Evolutionary conservation across 2,113 vertebrate species (phyloP), one percentile per base, ranked within the genome.

Genomic region (Indri indri): DNA sequence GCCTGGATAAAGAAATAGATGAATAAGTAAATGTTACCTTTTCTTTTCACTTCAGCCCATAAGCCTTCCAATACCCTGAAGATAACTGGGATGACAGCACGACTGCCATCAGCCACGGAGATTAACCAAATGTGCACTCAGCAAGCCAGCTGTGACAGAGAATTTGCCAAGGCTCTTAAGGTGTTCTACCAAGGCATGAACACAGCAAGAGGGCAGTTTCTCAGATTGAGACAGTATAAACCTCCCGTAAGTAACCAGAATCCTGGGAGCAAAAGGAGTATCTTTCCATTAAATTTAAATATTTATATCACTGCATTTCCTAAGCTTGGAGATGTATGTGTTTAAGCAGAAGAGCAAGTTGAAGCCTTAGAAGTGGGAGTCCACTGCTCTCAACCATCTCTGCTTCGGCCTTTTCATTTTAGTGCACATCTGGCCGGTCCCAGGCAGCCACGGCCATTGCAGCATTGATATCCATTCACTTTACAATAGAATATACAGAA

Each of bases 141-240:
- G 40, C 98, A 97, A 71, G 98, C 98, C 76, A 98, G 99, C 98
- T 99, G 98, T 0, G 99, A 99, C 80, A 98, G 98, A 42, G 99
- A 99, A 73, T 99, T 99, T 71, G 99, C 99, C 79, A 99, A 98
- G 50, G 99, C 99, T 16, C 99, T 99, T 0, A 99, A 99, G 94
- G 98, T 98, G 79, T 99, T 99, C 98, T 99, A 99, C 95, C 99
- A 99, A 98, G 99, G 98, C 79, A 99, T 99, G 99, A 99, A 98
- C 1, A 92, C 94, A 10, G 99, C 99, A 12, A 98, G 98, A 94
- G 98, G 96, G 74, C 99, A 99, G 86, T 98, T 99, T 79, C 99
- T 99, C 97, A 98, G 98, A 18, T 95, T 99, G 90, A 98, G 98
- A 96, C 99, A 98, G 93, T 97, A 97, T 85, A 98, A 96, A 91